Percentiles rank a stretch among this genome's conserved stretches.
These are phyloP conservation scores for Brachionichthys hirsutus DNA, from an alignment of 2,113 vertebrate species.

Conservation along the genomic window DNA sequence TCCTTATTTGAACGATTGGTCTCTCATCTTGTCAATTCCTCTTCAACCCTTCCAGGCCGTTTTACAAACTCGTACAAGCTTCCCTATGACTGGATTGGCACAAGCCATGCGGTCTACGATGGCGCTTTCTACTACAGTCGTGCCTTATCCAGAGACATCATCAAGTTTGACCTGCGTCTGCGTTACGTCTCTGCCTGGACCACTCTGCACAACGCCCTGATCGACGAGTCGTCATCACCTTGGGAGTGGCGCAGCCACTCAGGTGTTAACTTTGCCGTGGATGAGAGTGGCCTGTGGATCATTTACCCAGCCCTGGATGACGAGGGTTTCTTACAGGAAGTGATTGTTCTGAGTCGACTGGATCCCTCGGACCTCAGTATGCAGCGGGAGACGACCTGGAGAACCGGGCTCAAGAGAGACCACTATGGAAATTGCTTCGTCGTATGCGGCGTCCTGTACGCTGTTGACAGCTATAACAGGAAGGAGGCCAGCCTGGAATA, in stretches of 20 bases:
- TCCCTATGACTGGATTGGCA: slow-evolving; percentile 96
- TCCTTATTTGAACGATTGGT: neutral
- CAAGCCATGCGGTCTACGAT: slow-evolving; percentile 89
- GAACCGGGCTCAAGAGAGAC: slow-evolving; percentile 88
- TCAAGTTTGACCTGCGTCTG: slow-evolving; percentile 90
- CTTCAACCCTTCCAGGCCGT: slow-evolving; percentile 77
- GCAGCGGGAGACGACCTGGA: slow-evolving; percentile 92
- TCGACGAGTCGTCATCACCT: slow-evolving; percentile 83
- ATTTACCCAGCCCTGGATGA: slow-evolving; percentile 93
- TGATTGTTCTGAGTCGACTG: slow-evolving; percentile 90
- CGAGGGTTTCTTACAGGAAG: slow-evolving; percentile 89
- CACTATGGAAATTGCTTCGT: slow-evolving; percentile 94
- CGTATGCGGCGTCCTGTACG: slow-evolving; percentile 94
- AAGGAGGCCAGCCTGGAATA: slow-evolving; percentile 91
- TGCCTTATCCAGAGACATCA: slow-evolving; percentile 94
- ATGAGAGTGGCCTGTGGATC: slow-evolving; percentile 95
- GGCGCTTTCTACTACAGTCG: slow-evolving; percentile 96
- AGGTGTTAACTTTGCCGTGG: slow-evolving; percentile 89
- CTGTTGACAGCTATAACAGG: slow-evolving; percentile 89
- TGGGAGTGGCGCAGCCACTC: slow-evolving; percentile 92
- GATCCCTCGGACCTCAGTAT: slow-evolving; percentile 88
- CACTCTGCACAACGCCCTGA: slow-evolving; percentile 88
- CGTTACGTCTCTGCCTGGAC: slow-evolving; percentile 92
- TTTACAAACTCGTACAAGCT: slow-evolving; percentile 97
- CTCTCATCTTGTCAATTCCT: neutral